Evolutionary conservation across 2,797 vertebrate species (phyloP).

Genomic region (Diglossa cyanea): DNA sequence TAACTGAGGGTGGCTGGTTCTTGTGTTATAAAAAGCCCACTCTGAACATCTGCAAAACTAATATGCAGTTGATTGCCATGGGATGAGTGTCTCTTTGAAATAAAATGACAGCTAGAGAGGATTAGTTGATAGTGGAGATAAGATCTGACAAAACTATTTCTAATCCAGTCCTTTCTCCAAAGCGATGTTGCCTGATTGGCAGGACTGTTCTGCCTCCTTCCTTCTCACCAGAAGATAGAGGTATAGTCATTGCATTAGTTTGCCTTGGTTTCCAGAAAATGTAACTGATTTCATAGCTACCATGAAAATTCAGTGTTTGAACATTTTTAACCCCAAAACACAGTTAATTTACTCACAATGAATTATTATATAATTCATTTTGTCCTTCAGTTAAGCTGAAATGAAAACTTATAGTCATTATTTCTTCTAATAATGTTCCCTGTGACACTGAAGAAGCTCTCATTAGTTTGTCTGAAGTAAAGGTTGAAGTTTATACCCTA

Average conservation of each 20-base stretch:
- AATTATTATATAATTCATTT: not conserved
- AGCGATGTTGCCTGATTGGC: not conserved
- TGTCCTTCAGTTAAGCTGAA: not conserved
- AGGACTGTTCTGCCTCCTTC: not conserved
- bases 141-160: conserved; percentile 22
- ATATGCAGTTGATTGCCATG: not conserved
- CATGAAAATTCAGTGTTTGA: not conserved
- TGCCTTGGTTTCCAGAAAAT: not conserved
- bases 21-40: not conserved
- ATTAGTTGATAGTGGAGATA: conserved; percentile 10
- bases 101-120: conserved; percentile 24
- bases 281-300: not conserved
- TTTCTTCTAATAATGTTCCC: not conserved
- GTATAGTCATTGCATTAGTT: not conserved
- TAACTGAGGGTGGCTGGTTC: not conserved
- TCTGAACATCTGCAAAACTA: conserved; percentile 25
- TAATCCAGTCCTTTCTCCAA: not conserved
- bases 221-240: not conserved
- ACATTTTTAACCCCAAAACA: not conserved
- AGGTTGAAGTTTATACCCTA: not conserved
- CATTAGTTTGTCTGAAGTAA: not conserved
- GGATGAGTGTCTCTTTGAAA: not conserved
- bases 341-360: not conserved
- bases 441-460: not conserved
- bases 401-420: not conserved